Conservation (phyloP, 2,113 vertebrate genomes). For the Tricholaema leucomelas region DNA sequence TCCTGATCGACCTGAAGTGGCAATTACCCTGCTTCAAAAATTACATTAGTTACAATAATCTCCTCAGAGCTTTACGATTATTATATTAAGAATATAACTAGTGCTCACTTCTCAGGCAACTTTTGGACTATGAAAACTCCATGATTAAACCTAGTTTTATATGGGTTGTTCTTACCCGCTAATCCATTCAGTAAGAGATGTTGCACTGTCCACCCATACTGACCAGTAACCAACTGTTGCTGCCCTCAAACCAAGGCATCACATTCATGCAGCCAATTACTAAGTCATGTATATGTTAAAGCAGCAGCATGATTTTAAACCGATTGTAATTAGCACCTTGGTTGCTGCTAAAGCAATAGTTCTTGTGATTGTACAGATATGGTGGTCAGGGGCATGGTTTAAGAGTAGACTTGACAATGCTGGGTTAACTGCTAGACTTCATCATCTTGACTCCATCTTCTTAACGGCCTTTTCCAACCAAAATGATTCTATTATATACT, state of each 20-base stretch:
- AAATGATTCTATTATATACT: no score
- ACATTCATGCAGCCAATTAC: no score
- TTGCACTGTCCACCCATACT: background rate
- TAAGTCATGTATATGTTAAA: background rate
- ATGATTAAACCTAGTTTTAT: background rate
- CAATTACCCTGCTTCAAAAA: background rate
- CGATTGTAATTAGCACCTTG: background rate
- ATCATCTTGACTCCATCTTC: no score
- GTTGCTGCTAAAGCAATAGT: background rate
- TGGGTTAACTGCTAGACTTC: no score
- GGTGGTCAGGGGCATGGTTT: no score
- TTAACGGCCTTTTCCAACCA: no score
- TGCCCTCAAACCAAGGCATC: background rate
- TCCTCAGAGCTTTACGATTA: background rate
- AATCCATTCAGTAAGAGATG: background rate
- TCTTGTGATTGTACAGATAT: background rate
- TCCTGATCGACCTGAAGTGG: background rate
- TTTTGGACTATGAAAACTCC: background rate
- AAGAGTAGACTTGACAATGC: no score
- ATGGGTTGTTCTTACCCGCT: background rate
- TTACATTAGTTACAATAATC: background rate
- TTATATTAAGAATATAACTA: background rate
- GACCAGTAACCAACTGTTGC: background rate
- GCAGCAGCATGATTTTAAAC: background rate
- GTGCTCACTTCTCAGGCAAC: background rate